These are phyloP conservation scores for Acanthochromis polyacanthus DNA, from an alignment of 2,113 vertebrate species.

Conservation along the genomic window DNA sequence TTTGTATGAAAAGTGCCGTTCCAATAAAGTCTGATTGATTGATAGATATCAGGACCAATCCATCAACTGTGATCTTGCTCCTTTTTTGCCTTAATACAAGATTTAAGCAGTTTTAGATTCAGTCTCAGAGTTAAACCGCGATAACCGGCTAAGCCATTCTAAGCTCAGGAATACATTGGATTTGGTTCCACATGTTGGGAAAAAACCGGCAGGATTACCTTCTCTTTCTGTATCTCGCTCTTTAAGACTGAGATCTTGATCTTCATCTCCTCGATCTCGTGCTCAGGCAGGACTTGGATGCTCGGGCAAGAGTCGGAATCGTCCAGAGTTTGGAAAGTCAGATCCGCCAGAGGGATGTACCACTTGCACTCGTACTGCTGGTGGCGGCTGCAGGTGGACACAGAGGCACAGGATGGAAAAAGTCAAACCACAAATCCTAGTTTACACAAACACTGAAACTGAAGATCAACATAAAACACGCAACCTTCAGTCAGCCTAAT, in stretches of 20 bases:
- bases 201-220: slow-evolving; percentile 79
- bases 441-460: neutral
- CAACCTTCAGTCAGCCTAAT: neutral
- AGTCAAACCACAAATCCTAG: neutral
- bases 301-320: slow-evolving; percentile 92
- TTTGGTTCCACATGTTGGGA: neutral
- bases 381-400: slow-evolving; percentile 85
- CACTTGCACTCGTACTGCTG: slow-evolving; percentile 99
- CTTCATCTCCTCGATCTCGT: slow-evolving; percentile 98
- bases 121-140: neutral
- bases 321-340: slow-evolving; percentile 93
- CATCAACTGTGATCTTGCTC: neutral
- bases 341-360: slow-evolving; percentile 96
- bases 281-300: slow-evolving; percentile 93
- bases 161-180: neutral
- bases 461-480: too few species aligned
- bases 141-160: neutral
- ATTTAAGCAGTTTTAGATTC: neutral
- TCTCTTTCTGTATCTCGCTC: slow-evolving; percentile 97
- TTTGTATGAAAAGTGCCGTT: too few species aligned
- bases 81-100: neutral
- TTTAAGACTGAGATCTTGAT: slow-evolving; percentile 97
- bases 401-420: neutral
- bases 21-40: too few species aligned
- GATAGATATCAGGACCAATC: neutral